Percentiles rank a stretch among this genome's conserved stretches.
Conservation (phyloP, 2,888 invertebrate genomes). For the Synergus gifuensis region DNA sequence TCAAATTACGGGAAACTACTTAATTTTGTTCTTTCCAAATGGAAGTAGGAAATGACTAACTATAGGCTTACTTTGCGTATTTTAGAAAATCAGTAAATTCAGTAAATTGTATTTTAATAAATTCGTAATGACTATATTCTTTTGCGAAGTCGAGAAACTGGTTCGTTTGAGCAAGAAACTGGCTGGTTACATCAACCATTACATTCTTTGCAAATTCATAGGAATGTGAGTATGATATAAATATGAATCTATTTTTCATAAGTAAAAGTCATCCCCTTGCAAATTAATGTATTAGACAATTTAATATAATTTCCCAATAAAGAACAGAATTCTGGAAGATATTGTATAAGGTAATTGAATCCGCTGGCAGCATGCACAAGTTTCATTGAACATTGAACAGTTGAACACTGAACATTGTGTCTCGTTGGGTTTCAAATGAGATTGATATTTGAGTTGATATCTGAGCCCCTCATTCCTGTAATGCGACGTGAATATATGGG, state of each 20-base stretch:
- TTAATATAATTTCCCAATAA: not conserved
- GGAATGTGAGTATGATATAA: not conserved
- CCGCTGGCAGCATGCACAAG: slow-evolving; percentile 54
- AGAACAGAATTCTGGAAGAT: not conserved
- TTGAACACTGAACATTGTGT: slow-evolving; percentile 32
- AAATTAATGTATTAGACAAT: too few relatives aligned
- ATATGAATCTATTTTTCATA: too few relatives aligned
- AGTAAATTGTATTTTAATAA: not conserved
- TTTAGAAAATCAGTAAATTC: not conserved
- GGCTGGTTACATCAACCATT: not conserved
- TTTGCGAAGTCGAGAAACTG: not conserved
- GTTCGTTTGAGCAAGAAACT: not conserved
- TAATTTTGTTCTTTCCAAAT: too few relatives aligned
- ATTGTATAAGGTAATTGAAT: slow-evolving; percentile 59
- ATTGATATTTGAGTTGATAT: slow-evolving; percentile 57
- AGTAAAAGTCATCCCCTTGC: too few relatives aligned
- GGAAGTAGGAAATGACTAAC: too few relatives aligned
- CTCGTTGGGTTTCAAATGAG: slow-evolving; percentile 53
- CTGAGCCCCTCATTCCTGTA: slow-evolving; percentile 9
- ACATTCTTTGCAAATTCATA: not conserved
- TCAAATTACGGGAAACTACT: too few relatives aligned
- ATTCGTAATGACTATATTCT: not conserved
- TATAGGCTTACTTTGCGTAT: too few relatives aligned
- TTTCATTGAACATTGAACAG: not conserved
- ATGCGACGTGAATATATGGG: slow-evolving; percentile 37